phyloP scores from a whole-genome alignment of 1,140 invertebrate genomes.

The Drosophila micromelanica region DNA sequence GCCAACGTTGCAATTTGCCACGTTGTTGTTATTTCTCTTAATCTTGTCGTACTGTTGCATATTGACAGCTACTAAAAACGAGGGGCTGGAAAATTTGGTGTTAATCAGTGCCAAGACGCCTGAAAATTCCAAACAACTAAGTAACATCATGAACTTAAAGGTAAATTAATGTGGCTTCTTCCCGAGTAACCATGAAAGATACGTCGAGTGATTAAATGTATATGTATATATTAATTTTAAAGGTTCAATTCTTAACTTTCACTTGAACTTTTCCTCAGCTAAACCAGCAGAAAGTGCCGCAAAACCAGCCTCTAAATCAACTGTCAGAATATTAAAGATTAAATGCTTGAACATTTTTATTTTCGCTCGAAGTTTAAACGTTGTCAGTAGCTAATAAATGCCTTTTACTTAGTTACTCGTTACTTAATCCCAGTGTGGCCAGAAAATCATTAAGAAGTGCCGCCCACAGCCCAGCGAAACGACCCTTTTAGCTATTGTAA shows the following conservation, averaged over 20 bases:
- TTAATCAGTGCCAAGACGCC: conserved; percentile 63
- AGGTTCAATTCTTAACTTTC: background rate
- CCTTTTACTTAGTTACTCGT: conserved; percentile 39
- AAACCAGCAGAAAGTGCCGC: background rate
- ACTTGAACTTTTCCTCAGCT: background rate
- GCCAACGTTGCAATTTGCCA: conserved; percentile 25
- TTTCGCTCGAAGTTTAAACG: conserved; percentile 24
- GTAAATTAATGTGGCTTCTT: background rate
- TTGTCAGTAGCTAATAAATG: conserved; percentile 48
- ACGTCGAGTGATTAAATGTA: too few species aligned
- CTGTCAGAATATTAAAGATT: conserved; percentile 28
- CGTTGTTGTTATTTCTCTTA: conserved; percentile 10
- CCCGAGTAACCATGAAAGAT: background rate
- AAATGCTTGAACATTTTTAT: conserved; percentile 2
- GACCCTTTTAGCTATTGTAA: conserved; percentile 66
- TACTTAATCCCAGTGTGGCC: conserved; percentile 25
- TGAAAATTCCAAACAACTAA: background rate
- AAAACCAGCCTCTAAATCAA: conserved; percentile 3
- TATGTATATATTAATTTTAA: too few species aligned
- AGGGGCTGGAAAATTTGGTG: conserved; percentile 55
- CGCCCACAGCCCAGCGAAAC: conserved; percentile 23
- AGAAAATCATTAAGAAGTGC: conserved; percentile 7
- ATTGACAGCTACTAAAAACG: conserved; percentile 56
- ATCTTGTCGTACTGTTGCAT: conserved; percentile 36
- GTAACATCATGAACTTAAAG: background rate